Evolutionary conservation across 2,113 vertebrate genomes (phyloP).

Genomic region (Cyanoderma ruficeps): DNA sequence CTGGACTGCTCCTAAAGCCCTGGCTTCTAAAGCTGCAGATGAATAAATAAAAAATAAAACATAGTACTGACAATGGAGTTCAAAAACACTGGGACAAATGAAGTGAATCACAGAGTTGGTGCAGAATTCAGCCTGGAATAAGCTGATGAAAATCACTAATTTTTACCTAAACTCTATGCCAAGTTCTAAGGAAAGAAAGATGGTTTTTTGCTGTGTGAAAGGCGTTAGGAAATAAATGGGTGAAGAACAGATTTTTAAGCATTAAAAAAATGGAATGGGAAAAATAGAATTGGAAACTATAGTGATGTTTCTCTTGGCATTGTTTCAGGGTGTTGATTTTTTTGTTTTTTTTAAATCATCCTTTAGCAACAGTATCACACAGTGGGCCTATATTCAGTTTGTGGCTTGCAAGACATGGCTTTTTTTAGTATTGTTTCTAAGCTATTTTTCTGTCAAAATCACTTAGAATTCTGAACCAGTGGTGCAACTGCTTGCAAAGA

Average conservation of each 20-base stretch:
- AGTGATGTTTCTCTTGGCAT: neutral
- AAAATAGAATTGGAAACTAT: neutral
- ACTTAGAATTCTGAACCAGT: neutral
- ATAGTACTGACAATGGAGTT: neutral
- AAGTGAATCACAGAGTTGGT: neutral
- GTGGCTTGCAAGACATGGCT: neutral
- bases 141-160: neutral
- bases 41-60: neutral
- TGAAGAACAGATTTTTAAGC: neutral
- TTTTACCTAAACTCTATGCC: neutral
- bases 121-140: neutral
- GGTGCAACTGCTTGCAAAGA: neutral
- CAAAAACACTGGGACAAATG: neutral
- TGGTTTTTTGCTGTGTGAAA: neutral
- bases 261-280: neutral
- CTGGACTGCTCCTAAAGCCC: neutral
- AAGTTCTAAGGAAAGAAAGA: neutral
- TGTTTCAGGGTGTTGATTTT: neutral
- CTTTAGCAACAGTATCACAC: neutral
- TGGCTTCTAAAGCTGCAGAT: neutral
- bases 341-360: neutral
- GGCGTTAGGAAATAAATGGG: neutral
- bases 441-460: neutral
- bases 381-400: neutral
- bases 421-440: neutral